Evolutionary conservation across 2,113 vertebrate species (phyloP).

Genomic region (Zootoca vivipara): DNA sequence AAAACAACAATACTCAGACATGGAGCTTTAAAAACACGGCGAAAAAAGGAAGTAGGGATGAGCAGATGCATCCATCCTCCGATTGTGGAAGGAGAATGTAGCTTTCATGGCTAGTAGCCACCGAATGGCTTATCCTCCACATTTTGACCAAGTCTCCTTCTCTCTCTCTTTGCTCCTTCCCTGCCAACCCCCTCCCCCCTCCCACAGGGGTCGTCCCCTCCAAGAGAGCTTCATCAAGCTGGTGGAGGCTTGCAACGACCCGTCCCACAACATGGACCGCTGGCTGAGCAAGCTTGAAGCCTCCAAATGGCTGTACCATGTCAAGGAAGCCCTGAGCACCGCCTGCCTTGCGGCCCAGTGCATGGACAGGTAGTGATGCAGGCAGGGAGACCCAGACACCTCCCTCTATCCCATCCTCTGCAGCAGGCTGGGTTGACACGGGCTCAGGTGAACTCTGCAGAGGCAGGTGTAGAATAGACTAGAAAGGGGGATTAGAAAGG

Average conservation of each 20-base stretch:
- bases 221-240: conserved; percentile 84
- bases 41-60: too few relatives aligned
- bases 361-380: conserved; percentile 79
- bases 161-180: fast-evolving
- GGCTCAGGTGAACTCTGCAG: too few relatives aligned
- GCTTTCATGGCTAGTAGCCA: too few relatives aligned
- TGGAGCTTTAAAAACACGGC: too few relatives aligned
- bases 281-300: conserved; percentile 87
- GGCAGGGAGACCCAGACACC: background rate
- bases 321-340: conserved; percentile 80
- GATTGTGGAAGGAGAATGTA: too few relatives aligned
- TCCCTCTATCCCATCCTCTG: background rate
- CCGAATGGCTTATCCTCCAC: background rate
- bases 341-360: conserved; percentile 85
- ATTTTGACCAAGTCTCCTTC: background rate
- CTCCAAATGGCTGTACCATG: conserved; percentile 85
- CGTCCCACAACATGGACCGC: conserved; percentile 76
- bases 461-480: background rate
- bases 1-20: too few relatives aligned
- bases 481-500: background rate
- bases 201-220: conserved; percentile 78
- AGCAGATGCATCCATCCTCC: too few relatives aligned
- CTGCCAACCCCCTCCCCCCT: background rate
- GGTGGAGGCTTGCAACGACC: conserved; percentile 81
- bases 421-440: fast-evolving